Percentiles rank a stretch among this genome's conserved stretches.
Evolutionary conservation across 2,113 vertebrate species (phyloP).

Genomic region (Scortum barcoo): DNA sequence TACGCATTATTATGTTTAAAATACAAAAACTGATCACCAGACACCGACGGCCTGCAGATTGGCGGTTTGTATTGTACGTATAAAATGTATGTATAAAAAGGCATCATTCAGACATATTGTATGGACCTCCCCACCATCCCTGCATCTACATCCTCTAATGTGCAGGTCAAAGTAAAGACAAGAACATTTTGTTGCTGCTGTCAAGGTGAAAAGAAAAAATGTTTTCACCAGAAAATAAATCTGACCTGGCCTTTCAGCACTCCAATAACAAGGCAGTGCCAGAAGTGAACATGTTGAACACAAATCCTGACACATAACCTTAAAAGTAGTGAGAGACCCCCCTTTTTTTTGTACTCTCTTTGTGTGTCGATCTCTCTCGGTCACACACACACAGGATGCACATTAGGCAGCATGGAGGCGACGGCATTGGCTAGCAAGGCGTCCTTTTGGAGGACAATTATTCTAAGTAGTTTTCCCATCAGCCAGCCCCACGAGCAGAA

Average conservation of each 20-base stretch:
- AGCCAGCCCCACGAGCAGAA: slow-evolving; percentile 70
- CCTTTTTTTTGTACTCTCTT: background rate
- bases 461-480: slow-evolving; percentile 85
- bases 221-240: slow-evolving; percentile 23
- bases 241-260: background rate
- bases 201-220: background rate
- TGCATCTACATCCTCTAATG: background rate
- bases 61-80: background rate
- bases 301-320: slow-evolving; percentile 33
- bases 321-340: background rate
- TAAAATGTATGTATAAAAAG: too few species aligned
- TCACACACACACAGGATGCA: background rate
- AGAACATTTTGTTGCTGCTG: slow-evolving; percentile 15
- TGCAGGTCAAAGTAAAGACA: slow-evolving; percentile 22
- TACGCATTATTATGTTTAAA: background rate
- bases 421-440: slow-evolving; percentile 45
- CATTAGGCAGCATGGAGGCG: slow-evolving; percentile 27
- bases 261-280: slow-evolving; percentile 1
- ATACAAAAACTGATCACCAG: background rate
- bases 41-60: background rate
- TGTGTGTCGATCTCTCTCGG: background rate
- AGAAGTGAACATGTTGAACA: slow-evolving; percentile 46
- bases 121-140: slow-evolving; percentile 1
- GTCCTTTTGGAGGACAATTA: slow-evolving; percentile 81
- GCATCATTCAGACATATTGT: slow-evolving; percentile 15